Conservation (phyloP, 1,140 invertebrate genomes). For the Cyclargus thomasi region DNA sequence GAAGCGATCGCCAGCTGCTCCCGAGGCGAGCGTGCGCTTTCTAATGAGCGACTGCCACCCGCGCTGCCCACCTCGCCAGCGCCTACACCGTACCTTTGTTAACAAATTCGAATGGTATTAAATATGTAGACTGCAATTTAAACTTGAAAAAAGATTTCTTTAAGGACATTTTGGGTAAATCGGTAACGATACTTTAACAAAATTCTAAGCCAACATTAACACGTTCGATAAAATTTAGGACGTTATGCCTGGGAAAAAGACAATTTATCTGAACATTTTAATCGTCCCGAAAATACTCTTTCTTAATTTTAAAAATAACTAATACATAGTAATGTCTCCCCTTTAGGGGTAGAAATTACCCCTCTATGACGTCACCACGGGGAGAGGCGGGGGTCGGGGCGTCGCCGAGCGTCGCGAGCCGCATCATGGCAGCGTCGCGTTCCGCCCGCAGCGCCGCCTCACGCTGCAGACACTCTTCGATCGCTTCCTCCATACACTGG, state of each 20-base stretch:
- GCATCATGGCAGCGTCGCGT: slow-evolving; percentile 74
- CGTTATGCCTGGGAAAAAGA: too few species aligned
- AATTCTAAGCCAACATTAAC: too few species aligned
- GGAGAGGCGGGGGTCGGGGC: slow-evolving; percentile 71
- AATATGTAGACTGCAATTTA: too few species aligned
- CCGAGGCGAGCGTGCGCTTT: slow-evolving; percentile 34
- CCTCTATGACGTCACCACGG: slow-evolving; percentile 72
- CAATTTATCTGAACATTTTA: too few species aligned
- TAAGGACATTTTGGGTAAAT: too few species aligned
- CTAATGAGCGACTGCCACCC: slow-evolving; percentile 32
- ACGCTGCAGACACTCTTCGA: slow-evolving; percentile 74
- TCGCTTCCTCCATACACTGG: slow-evolving; percentile 75
- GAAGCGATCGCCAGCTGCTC: slow-evolving; percentile 45
- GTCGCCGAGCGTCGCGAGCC: slow-evolving; percentile 75
- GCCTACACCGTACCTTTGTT: slow-evolving; percentile 48
- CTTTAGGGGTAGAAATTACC: too few species aligned
- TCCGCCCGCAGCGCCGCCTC: slow-evolving; percentile 75
- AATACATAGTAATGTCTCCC: too few species aligned
- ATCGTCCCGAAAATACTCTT: too few species aligned
- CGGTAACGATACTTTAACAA: too few species aligned
- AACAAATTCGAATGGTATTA: not conserved
- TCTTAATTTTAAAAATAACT: too few species aligned
- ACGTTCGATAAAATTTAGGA: too few species aligned
- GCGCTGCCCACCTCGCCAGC: slow-evolving; percentile 24
- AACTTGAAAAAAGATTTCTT: too few species aligned